Conservation (phyloP, 1,140 invertebrate species). For the Trypoxylus dichotomus region DNA sequence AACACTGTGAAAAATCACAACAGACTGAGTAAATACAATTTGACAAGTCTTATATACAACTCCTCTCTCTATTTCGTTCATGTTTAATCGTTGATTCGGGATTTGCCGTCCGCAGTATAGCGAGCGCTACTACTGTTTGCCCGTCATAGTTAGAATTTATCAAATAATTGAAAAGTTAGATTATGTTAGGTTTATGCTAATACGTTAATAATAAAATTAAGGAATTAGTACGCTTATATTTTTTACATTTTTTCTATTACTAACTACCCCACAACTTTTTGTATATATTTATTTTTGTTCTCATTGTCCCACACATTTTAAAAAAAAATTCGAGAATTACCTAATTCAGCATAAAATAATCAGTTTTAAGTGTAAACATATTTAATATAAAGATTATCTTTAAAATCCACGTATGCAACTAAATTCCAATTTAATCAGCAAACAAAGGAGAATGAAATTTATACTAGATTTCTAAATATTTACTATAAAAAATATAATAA, state of each 20-base stretch:
- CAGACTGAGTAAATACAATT: slow-evolving; percentile 24
- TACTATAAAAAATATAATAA: no score
- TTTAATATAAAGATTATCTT: no score
- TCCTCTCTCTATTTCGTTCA: neutral
- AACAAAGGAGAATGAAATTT: no score
- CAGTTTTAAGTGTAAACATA: no score
- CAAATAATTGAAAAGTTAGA: neutral
- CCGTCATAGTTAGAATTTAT: neutral
- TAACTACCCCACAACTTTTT: neutral
- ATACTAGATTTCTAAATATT: no score
- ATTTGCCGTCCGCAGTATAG: neutral
- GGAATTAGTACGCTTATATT: neutral
- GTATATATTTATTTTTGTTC: no score
- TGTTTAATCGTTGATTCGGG: neutral
- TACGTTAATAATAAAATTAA: neutral
- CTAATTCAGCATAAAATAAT: no score
- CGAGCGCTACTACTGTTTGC: neutral
- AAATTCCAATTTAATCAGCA: no score
- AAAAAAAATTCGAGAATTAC: no score
- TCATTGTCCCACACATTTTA: no score
- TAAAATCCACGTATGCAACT: no score
- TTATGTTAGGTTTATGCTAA: neutral
- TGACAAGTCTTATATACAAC: slow-evolving; percentile 28
- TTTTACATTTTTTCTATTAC: neutral
- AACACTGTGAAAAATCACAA: slow-evolving; percentile 12